Evolutionary conservation across 2,888 invertebrate species (phyloP), one percentile per base, ranked within the genome.

Genomic region (Acrobasis consociella): DNA sequence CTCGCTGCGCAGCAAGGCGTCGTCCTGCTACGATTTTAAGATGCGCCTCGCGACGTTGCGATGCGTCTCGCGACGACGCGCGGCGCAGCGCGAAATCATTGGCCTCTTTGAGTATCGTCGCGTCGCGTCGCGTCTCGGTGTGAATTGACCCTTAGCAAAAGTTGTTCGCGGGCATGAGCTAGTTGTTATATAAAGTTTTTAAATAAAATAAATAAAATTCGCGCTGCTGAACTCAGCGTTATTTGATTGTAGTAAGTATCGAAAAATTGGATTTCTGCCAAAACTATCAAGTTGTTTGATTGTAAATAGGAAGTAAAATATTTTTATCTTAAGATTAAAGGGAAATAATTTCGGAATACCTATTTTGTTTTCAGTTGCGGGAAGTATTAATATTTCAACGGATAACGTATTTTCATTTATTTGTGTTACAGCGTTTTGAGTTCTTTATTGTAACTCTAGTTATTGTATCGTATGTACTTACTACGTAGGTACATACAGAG

Each of bases 271-370:
- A 46, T 46, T 46, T n/a, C 11, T 46, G 46, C 46, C 46, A 46
- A 46, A 42, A 10, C 42, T 46, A 46, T 46, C n/a, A 46, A 13
- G n/a, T 46, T 46, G 2, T 46, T 46, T 46, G 46, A 46, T 46
- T 46, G 10, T 46, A 46, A 46, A 46, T 46, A 46, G 46, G 13
- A 46, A 56, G 17, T 56, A 22, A 22, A 22, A 22, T 22, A 56
- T 56, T 56, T 56, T 56, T 56, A 10, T 39, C 55, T 55, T 11
- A 39, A 8, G 55, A 55, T 55, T 55, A 55, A 55, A 55, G 55
- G 38, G 38, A 39, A 16, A 16, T 55, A 5, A 17, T 42, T 56
- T 56, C 15, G n/a, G 42, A 22, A 22, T 42, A 42, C 31, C 31
- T 42, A n/a, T 56, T 56, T 56, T 56, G 38, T 56, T 56, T 56